These are phyloP conservation scores for Trichogramma dendrolimi DNA, from an alignment of 2,888 invertebrate species.

Conservation along the genomic window DNA sequence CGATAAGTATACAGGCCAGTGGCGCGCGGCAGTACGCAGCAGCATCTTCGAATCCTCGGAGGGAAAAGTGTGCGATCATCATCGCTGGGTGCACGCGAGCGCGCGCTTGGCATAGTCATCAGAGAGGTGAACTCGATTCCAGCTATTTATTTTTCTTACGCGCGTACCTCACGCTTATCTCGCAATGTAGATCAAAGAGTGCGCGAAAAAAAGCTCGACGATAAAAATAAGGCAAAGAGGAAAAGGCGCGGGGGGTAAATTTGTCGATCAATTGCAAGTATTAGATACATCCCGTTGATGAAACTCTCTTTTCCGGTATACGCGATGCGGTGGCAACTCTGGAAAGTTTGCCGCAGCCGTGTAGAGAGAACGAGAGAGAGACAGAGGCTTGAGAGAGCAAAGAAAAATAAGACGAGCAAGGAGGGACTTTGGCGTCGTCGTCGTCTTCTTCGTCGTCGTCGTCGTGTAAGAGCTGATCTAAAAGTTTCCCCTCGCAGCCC, in stretches of 20 bases:
- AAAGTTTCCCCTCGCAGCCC: conserved; percentile 30
- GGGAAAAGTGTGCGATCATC: too few species aligned
- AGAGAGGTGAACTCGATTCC: too few species aligned
- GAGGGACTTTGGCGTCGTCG: too few species aligned
- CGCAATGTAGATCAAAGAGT: conserved; percentile 16
- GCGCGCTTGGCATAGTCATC: too few species aligned
- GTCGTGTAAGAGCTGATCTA: conserved; percentile 22
- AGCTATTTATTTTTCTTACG: not conserved
- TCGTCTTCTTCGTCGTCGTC: too few species aligned
- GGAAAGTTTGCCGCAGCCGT: too few species aligned
- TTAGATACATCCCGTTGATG: too few species aligned
- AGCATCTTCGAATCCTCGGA: not conserved
- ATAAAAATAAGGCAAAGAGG: conserved; percentile 14
- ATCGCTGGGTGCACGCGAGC: too few species aligned
- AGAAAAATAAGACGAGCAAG: conserved; percentile 3
- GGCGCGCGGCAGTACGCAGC: not conserved
- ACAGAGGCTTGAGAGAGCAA: conserved; percentile 16
- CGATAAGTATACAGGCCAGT: conserved; percentile 26
- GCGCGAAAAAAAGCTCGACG: not conserved
- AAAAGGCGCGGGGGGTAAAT: conserved; percentile 28
- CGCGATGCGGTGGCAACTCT: too few species aligned
- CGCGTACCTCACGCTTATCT: not conserved
- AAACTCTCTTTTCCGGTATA: too few species aligned
- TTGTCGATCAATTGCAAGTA: conserved; percentile 22
- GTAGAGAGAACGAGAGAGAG: conserved; percentile 20